These are phyloP conservation scores for Notoglanidium macrostoma DNA, from an alignment of 2,797 vertebrate species.

Conservation along the genomic window DNA sequence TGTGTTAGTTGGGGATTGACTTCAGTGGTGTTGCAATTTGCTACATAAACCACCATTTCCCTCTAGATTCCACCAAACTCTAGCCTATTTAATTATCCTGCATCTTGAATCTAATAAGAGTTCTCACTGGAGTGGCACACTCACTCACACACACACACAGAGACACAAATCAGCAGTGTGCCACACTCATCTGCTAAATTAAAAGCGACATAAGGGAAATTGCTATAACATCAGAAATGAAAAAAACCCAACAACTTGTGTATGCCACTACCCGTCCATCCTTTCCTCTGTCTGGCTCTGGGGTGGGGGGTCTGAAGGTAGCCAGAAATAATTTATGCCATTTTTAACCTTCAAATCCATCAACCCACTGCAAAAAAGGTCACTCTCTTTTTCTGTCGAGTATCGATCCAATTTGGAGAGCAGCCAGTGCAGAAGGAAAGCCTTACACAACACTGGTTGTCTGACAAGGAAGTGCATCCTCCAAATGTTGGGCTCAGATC, in stretches of 20 bases:
- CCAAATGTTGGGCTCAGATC: conserved; percentile 51
- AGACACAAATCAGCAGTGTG: conserved; percentile 31
- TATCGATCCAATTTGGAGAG: conserved; percentile 61
- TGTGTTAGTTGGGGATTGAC: conserved; percentile 32
- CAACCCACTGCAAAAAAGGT: conserved; percentile 57
- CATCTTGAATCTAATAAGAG: conserved; percentile 61
- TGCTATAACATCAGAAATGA: conserved; percentile 55
- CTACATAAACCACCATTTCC: conserved; percentile 46
- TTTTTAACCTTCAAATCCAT: conserved; percentile 64
- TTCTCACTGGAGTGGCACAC: conserved; percentile 51
- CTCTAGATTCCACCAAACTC: conserved; percentile 52
- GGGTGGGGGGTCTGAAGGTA: conserved; percentile 19
- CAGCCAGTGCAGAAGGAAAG: conserved; percentile 48
- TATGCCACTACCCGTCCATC: conserved; percentile 13
- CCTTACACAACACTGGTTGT: conserved; percentile 56
- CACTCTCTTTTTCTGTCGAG: conserved; percentile 51
- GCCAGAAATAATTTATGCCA: conserved; percentile 60
- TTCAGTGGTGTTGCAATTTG: conserved; percentile 54
- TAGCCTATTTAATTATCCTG: conserved; percentile 61
- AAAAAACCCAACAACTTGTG: conserved; percentile 6
- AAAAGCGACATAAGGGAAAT: conserved; percentile 64
- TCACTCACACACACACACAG: conserved; percentile 29
- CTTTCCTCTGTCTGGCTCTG: conserved; percentile 34
- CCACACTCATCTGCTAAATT: conserved; percentile 55
- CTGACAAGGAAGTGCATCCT: conserved; percentile 58